Evolutionary conservation across 2,888 invertebrate genomes (phyloP), one percentile per base, ranked within the genome.

Genomic region (Pegoplata infirma): DNA sequence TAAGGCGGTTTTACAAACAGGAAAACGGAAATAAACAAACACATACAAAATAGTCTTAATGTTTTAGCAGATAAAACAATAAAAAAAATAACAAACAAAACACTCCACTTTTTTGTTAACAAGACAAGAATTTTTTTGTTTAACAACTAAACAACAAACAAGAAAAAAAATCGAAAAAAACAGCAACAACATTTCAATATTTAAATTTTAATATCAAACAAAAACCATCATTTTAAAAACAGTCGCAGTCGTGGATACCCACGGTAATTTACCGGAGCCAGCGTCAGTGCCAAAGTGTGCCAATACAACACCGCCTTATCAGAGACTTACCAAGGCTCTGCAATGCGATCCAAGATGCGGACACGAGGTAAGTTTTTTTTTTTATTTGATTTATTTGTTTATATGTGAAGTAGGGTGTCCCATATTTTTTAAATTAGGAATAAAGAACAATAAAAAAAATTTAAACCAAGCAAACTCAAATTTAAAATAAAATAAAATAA

Each of bases 261-360:
- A 85, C 83, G 86, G 85, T 86, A 86, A 87, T 86, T 86, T 86
- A 82, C 84, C 85, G 83, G 87, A 87, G 79, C 76, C 82, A 76
- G 77, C 80, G 80, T 77, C 80, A 46, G 79, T 79, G 81, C 82
- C 81, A 81, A 84, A 83, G 82, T 83, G 85, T 81, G 87, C 88
- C 82, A 87, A 89, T 76, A 85, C 88, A 81, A 88, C 89, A 83
- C 89, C 90, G 83, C 89, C 90, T 73, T 91, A 91, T 86, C 91
- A 91, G 84, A 90, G 90, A 84, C 90, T 91, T 59, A 89, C 91
- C 80, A 90, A 91, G 85, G 90, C 90, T 73, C 86, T 91, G 82
- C 91, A 91, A 86, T 89, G 91, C 88, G 91, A 91, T 88, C 90
- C 90, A 82, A 89, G 90, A 88, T 90, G 90, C 86, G 88, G 89